These are phyloP conservation scores for Agrilus biguttatus DNA, from an alignment of 2,888 invertebrate species.

Conservation along the genomic window DNA sequence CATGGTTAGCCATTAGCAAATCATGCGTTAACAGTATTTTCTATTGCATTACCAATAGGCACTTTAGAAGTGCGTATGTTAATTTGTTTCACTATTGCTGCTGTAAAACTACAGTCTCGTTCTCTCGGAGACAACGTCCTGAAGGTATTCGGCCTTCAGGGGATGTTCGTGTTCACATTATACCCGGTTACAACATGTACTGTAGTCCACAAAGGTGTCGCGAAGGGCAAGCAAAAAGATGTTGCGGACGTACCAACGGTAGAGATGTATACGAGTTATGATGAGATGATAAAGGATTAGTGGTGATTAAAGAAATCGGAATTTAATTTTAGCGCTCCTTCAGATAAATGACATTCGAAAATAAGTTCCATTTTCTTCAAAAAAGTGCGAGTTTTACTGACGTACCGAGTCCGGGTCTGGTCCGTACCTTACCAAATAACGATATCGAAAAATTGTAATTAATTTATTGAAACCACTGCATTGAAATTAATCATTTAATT, in stretches of 20 bases:
- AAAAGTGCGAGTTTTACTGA: too few relatives aligned
- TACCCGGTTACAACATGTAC: conserved; percentile 54
- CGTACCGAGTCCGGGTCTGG: too few relatives aligned
- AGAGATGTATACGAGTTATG: conserved; percentile 42
- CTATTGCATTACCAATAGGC: conserved; percentile 47
- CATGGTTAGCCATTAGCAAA: conserved; percentile 56
- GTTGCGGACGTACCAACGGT: conserved; percentile 32
- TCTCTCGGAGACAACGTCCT: conserved; percentile 43
- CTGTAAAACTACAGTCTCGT: conserved; percentile 60
- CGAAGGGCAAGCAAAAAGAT: conserved; percentile 25
- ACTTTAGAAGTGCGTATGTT: conserved; percentile 56
- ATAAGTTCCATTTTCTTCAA: too few relatives aligned
- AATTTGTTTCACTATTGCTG: conserved; percentile 67
- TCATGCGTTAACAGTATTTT: conserved; percentile 52
- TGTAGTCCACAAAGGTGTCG: conserved; percentile 42
- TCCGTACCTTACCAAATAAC: too few relatives aligned
- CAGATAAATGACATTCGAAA: too few relatives aligned
- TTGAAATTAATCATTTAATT: too few relatives aligned
- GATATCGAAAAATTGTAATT: too few relatives aligned
- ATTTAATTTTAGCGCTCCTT: too few relatives aligned
- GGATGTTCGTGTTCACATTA: conserved; percentile 61
- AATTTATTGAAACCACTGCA: too few relatives aligned
- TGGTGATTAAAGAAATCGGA: too few relatives aligned
- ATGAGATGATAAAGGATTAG: conserved; percentile 24
- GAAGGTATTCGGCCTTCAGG: conserved; percentile 34